phyloP scores from a whole-genome alignment of 2,113 vertebrate genomes.

The Chlorodrepanis virens region DNA sequence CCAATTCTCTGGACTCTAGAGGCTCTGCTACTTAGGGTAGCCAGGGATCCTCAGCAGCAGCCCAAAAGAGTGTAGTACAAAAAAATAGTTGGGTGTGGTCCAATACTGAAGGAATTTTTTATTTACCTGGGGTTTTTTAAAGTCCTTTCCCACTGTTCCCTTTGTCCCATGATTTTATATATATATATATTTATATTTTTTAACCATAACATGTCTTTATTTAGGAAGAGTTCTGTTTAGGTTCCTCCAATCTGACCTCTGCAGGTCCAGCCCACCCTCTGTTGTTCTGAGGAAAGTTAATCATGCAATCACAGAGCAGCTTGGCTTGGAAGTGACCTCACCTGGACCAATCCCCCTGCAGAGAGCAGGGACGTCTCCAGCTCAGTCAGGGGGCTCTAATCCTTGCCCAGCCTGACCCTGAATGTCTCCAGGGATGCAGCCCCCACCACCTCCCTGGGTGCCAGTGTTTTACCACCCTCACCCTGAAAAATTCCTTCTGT shows the following conservation, averaged over 20 bases:
- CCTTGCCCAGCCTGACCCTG: neutral
- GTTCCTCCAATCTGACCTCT: neutral
- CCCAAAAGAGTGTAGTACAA: neutral
- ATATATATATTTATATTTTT: too few species aligned
- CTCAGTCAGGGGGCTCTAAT: neutral
- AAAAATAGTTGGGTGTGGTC: fast-evolving
- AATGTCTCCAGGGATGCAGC: neutral
- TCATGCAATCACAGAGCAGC: neutral
- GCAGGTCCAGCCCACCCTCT: fast-evolving
- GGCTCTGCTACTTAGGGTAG: fast-evolving
- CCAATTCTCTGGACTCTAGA: neutral
- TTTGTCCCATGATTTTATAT: fast-evolving
- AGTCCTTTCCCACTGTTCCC: neutral
- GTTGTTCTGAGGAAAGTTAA: neutral
- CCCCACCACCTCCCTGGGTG: fast-evolving
- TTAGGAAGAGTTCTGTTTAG: neutral
- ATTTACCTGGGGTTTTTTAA: neutral
- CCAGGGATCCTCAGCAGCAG: neutral
- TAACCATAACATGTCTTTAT: neutral
- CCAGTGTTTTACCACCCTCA: neutral
- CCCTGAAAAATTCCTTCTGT: neutral
- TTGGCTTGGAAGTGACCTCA: neutral
- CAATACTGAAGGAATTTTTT: neutral
- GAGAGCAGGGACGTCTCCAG: neutral
- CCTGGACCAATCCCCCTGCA: neutral